Conservation (phyloP, 2,888 invertebrate species). For the Lasiommata megera region DNA sequence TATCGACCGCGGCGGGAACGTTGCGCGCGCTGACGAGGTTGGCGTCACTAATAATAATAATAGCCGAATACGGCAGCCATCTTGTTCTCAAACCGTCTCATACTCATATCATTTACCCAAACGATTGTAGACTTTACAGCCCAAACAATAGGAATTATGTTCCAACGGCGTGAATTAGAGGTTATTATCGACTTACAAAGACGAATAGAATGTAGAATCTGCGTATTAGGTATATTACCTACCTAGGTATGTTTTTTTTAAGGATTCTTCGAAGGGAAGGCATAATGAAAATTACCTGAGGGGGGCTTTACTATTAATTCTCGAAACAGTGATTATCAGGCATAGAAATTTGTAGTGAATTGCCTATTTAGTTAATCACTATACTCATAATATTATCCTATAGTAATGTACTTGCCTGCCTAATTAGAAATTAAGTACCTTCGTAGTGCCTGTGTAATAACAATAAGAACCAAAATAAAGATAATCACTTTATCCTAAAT, state of each 20-base stretch:
- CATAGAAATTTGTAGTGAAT: no score
- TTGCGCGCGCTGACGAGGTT: conserved; percentile 11
- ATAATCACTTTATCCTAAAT: no score
- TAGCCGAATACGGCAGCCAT: conserved; percentile 27
- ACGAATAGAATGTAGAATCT: conserved; percentile 1
- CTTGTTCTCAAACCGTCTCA: conserved; percentile 12
- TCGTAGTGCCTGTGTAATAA: no score
- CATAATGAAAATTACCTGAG: background rate
- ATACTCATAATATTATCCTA: no score
- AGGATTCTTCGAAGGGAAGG: background rate
- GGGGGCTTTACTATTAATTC: no score
- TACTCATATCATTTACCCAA: background rate
- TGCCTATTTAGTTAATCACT: no score
- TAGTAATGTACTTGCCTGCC: no score
- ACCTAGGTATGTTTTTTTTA: background rate
- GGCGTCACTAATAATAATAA: conserved; percentile 28
- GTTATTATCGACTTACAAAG: background rate
- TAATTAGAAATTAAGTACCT: no score
- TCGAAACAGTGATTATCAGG: no score
- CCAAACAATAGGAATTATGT: background rate
- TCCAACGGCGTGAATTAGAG: background rate
- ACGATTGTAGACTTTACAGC: background rate
- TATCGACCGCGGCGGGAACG: conserved; percentile 25
- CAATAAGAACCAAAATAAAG: no score
- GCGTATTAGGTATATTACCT: conserved; percentile 10